Percentiles rank a stretch among this genome's conserved stretches.
Conservation (phyloP, 2,888 invertebrate genomes). For the Tenthredo distinguenda region DNA sequence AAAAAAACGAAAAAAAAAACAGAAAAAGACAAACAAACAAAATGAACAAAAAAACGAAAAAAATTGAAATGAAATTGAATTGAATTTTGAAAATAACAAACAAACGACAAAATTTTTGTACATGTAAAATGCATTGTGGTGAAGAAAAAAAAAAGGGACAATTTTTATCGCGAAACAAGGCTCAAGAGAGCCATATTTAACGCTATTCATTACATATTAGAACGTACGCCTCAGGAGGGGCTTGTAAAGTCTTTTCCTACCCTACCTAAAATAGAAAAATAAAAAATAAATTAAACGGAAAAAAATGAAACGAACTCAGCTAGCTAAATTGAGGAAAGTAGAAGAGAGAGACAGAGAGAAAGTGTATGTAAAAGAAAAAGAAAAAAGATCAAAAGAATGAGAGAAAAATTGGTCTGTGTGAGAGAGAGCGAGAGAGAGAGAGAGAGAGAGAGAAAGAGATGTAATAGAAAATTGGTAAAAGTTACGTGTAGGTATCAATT, state of each 20-base stretch:
- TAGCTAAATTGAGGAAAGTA: neutral
- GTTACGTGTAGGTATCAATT: neutral
- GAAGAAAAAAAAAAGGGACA: neutral
- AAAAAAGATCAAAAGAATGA: neutral
- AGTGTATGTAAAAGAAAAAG: neutral
- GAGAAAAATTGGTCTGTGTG: neutral
- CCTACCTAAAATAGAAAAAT: neutral
- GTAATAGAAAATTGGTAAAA: conserved; percentile 9
- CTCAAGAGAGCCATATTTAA: neutral
- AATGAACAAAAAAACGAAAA: neutral
- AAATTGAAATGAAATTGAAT: neutral
- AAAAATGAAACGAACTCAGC: neutral
- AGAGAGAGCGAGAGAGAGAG: neutral
- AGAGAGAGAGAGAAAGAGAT: neutral
- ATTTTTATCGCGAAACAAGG: conserved; percentile 3
- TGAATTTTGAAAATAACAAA: neutral
- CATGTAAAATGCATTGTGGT: neutral
- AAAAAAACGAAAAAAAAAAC: neutral
- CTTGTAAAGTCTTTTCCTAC: conserved; percentile 1
- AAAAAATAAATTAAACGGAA: neutral
- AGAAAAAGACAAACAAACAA: neutral
- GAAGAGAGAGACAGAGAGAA: neutral
- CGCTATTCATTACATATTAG: neutral
- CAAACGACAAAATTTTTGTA: conserved; percentile 9
- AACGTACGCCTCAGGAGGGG: neutral